Conservation (phyloP, 2,113 vertebrate species). For the Pandion haliaetus region DNA sequence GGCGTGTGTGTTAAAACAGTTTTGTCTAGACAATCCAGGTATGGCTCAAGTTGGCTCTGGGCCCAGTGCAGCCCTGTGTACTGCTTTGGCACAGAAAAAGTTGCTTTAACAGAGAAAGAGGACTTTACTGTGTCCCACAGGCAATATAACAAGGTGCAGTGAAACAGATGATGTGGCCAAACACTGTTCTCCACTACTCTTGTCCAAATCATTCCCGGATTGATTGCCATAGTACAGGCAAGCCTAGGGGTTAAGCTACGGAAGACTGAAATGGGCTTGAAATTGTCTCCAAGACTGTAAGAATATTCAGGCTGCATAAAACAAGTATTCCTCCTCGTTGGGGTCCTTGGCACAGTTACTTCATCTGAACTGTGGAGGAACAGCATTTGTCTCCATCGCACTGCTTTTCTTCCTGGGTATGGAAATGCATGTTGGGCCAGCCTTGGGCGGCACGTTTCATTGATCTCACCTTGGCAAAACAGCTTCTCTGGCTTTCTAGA, state of each 20-base stretch:
- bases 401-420: background rate
- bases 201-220: background rate
- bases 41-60: background rate
- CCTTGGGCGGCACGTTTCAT: background rate
- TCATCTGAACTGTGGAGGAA: background rate
- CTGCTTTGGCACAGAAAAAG: background rate
- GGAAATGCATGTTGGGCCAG: background rate
- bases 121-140: background rate
- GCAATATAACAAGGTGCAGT: background rate
- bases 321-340: background rate
- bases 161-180: background rate
- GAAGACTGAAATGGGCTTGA: background rate
- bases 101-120: background rate
- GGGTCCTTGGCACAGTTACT: background rate
- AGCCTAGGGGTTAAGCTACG: background rate
- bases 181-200: background rate
- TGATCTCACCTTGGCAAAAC: background rate
- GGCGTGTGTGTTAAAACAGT: background rate
- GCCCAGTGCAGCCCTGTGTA: background rate
- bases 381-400: background rate
- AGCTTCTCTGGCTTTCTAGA: background rate
- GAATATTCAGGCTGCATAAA: background rate
- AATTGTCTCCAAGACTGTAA: background rate
- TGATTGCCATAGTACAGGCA: background rate
- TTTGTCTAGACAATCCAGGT: background rate